These are phyloP conservation scores for Anas platyrhynchos DNA, from an alignment of 2,113 vertebrate species.

Conservation along the genomic window DNA sequence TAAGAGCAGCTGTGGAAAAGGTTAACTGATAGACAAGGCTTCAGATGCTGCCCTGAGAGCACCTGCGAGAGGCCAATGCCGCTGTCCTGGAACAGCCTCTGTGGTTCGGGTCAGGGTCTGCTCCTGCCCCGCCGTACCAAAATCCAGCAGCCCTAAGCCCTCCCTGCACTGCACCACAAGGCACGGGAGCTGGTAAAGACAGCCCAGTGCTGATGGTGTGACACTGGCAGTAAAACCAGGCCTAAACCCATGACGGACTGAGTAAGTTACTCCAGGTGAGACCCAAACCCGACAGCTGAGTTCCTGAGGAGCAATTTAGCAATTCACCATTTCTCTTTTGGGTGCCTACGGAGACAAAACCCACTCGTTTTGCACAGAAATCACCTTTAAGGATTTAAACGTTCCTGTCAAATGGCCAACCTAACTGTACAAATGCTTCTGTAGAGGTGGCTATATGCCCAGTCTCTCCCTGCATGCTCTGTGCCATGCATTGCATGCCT, in stretches of 20 bases:
- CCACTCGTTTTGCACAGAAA: background rate
- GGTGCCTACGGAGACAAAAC: background rate
- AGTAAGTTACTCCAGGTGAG: background rate
- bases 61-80: background rate
- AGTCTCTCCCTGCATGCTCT: background rate
- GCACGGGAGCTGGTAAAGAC: background rate
- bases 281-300: background rate
- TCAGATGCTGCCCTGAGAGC: background rate
- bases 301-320: background rate
- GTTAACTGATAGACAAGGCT: background rate
- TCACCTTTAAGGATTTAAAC: background rate
- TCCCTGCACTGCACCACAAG: background rate
- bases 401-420: background rate
- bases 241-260: background rate
- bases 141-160: background rate
- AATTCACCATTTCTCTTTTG: background rate
- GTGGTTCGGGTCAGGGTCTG: background rate
- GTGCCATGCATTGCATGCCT: background rate
- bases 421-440: slow-evolving; percentile 3
- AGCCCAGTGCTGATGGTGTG: background rate
- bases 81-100: background rate
- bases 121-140: background rate
- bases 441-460: background rate
- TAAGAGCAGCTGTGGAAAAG: background rate
- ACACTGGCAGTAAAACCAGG: background rate